phyloP scores from a whole-genome alignment of 2,888 invertebrate species.

The Steinernema hermaphroditum region DNA sequence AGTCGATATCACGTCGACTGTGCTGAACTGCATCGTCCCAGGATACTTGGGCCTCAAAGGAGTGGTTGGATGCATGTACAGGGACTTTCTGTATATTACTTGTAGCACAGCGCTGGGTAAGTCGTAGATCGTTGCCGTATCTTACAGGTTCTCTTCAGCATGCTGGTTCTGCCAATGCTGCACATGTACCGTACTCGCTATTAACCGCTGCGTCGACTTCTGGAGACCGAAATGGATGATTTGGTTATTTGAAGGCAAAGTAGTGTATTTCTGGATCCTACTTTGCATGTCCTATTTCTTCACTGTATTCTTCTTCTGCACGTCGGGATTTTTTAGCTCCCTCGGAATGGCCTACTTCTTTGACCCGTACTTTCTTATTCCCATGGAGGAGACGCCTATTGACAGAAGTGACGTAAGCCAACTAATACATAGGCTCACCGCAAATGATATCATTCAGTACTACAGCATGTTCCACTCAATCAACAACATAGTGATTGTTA shows the following conservation, averaged over 20 bases:
- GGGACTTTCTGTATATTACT: not conserved
- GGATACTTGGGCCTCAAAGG: not conserved
- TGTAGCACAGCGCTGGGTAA: not conserved
- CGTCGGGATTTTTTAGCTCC: not conserved
- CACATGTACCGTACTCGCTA: not conserved
- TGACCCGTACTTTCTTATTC: slow-evolving; percentile 23
- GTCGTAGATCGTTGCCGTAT: not conserved
- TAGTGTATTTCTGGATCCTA: slow-evolving; percentile 5
- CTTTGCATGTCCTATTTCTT: not conserved
- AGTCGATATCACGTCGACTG: no score
- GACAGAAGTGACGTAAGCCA: not conserved
- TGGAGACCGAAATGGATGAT: not conserved
- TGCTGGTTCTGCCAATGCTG: slow-evolving; percentile 1
- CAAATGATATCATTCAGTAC: not conserved
- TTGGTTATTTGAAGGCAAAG: not conserved
- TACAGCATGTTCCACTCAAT: slow-evolving; percentile 14
- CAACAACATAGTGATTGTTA: slow-evolving; percentile 18
- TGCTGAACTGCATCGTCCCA: not conserved
- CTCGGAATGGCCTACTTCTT: slow-evolving; percentile 18
- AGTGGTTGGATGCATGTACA: not conserved
- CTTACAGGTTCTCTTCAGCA: not conserved
- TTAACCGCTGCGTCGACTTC: slow-evolving; percentile 20
- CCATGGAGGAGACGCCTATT: not conserved
- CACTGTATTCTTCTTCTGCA: not conserved
- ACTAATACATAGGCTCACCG: not conserved